Base-by-base conservation (phyloP, 1,140 invertebrate species). In the Tachypleus tridentatus region DNA sequence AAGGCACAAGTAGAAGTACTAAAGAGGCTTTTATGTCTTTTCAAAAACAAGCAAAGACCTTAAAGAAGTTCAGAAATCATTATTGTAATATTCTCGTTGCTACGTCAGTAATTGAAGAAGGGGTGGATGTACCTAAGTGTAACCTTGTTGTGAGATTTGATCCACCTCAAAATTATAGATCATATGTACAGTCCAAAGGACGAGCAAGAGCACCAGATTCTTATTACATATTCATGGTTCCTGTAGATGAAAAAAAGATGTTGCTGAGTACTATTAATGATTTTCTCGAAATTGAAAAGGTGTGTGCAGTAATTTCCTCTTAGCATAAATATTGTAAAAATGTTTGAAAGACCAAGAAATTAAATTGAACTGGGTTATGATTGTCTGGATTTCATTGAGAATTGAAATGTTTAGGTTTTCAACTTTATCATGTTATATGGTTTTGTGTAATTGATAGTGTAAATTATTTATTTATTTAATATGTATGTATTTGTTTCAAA, bases 31-130 rank as follows among this genome's bases (percentile, higher is more conserved):
- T 59, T 5, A 66, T 68, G 60, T 62, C 68, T 4, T 62, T 58
- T 8, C 64, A 69, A 51, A 49, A 61, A 7, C 69, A 67, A 49
- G 52, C 51, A 47, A 63, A 47, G 8, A 63, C 65, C 7, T 5
- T 70, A 10, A 54, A 58, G 5, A 49, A 57, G 10, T 70, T 67
- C 60, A 48, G 79, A 73, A 74, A 76, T 53, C 76, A 76, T 67
- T 67, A 97, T 74, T 89, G 92, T 71, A 99, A 99, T 80, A 78
- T 99, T n/a, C 80, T 99, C 47, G 83, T 99, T 60, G 86, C 93
- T 1, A 90, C 88, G 50, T 82, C 81, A 64, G 82, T 91, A 29
- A 74, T 92, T 4, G 90, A 94, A 76, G 89, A 93, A 77, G 89
- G 89, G 7, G 80, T 94, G n/a, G 91, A 94, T 74, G 79, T 94